Conservation (phyloP, 1,140 invertebrate genomes). For the Acromyrmex heyeri region DNA sequence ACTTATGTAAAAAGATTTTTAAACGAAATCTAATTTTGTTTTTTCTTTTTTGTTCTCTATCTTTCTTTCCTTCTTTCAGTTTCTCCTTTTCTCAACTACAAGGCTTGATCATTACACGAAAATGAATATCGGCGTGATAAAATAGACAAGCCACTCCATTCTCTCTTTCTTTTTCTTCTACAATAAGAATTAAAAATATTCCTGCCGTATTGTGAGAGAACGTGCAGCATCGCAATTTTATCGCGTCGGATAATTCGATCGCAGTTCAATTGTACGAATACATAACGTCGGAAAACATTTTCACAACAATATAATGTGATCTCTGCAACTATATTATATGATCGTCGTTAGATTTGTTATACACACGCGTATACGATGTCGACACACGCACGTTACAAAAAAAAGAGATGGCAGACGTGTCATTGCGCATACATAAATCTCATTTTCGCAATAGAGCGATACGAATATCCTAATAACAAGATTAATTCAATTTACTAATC, state of each 20-base stretch:
- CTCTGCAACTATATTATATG: neutral
- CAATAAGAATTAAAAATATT: constrained; percentile 70
- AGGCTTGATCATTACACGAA: constrained; percentile 9
- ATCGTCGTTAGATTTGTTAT: constrained; percentile 19
- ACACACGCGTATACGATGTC: neutral
- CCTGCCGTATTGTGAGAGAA: constrained; percentile 13
- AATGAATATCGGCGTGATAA: constrained; percentile 49
- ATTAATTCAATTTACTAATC: neutral
- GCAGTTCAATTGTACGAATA: neutral
- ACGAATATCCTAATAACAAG: neutral
- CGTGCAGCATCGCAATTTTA: constrained; percentile 47
- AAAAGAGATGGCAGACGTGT: constrained; percentile 15
- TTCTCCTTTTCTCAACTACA: constrained; percentile 24
- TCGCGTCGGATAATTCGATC: constrained; percentile 26
- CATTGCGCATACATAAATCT: constrained; percentile 7
- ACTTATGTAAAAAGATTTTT: too few relatives aligned
- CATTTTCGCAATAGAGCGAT: neutral
- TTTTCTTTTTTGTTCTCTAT: neutral
- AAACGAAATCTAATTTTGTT: neutral
- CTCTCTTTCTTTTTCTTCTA: neutral
- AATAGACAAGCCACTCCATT: constrained; percentile 28
- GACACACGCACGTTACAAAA: neutral
- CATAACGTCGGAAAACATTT: neutral
- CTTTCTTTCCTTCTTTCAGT: neutral
- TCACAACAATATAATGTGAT: neutral